phyloP scores from a whole-genome alignment of 2,797 vertebrate genomes.

The Kryptopterus vitreolus region DNA sequence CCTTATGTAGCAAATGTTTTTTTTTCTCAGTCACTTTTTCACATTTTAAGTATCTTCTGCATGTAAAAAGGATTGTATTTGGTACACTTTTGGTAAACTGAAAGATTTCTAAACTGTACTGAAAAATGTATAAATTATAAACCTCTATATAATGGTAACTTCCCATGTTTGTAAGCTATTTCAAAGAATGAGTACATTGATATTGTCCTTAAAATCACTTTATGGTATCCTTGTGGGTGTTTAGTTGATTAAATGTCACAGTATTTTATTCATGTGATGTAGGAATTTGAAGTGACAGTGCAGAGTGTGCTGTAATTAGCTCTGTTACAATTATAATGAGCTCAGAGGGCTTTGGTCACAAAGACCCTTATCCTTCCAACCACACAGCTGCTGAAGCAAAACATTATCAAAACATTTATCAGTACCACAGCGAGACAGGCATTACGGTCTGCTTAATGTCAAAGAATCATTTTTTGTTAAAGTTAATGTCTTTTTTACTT shows the following conservation, averaged over 20 bases:
- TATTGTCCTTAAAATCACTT: background rate
- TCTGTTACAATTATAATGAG: background rate
- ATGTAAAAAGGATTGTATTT: too few relatives aligned
- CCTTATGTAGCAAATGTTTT: too few relatives aligned
- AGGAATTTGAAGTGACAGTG: conserved; percentile 40
- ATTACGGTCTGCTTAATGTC: background rate
- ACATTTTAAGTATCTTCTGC: too few relatives aligned
- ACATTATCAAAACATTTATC: background rate
- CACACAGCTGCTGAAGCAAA: conserved; percentile 6
- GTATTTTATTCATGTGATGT: conserved; percentile 59
- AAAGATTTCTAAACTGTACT: too few relatives aligned
- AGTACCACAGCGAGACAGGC: background rate
- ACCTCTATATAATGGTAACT: too few relatives aligned
- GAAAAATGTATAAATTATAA: too few relatives aligned
- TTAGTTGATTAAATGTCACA: conserved; percentile 56
- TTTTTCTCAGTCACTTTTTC: too few relatives aligned
- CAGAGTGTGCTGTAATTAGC: background rate
- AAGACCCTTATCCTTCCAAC: background rate
- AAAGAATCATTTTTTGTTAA: too few relatives aligned
- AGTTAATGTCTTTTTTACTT: too few relatives aligned
- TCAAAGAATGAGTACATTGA: background rate
- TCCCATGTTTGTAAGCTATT: background rate
- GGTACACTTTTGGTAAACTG: too few relatives aligned
- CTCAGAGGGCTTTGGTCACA: background rate
- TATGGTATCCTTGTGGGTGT: conserved; percentile 27